Conservation (phyloP, 1,140 invertebrate species). For the Lethrus apterus region DNA sequence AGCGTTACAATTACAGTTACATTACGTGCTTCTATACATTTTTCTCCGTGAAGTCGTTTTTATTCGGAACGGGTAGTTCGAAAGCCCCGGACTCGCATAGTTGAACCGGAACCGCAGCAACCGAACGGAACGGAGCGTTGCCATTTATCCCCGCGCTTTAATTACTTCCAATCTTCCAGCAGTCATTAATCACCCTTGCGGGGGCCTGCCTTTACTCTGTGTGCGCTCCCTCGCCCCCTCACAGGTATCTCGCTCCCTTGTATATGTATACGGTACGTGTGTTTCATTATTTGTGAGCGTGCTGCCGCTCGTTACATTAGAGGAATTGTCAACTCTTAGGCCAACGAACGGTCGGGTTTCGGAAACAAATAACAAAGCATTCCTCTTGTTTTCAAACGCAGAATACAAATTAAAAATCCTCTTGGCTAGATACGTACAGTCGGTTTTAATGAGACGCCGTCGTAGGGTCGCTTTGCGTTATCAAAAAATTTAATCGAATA, state of each 20-base stretch:
- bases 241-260: conserved; percentile 10
- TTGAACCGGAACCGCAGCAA: conserved; percentile 40
- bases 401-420: too few relatives aligned
- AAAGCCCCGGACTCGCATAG: conserved; percentile 26
- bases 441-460: too few relatives aligned
- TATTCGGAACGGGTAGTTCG: conserved; percentile 3
- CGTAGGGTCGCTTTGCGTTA: too few relatives aligned
- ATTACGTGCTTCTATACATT: background rate
- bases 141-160: conserved; percentile 42
- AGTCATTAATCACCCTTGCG: conserved; percentile 40
- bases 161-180: conserved; percentile 43
- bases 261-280: conserved; percentile 2
- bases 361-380: too few relatives aligned
- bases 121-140: conserved; percentile 37
- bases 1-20: background rate
- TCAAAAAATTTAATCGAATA: too few relatives aligned
- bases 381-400: too few relatives aligned
- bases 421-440: too few relatives aligned
- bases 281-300: conserved; percentile 5
- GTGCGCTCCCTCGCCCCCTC: conserved; percentile 7
- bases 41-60: background rate
- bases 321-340: conserved; percentile 6
- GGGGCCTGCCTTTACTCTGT: conserved; percentile 18
- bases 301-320: conserved; percentile 7
- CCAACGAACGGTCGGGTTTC: too few relatives aligned